phyloP scores from a whole-genome alignment of 2,113 vertebrate species.

The Bubo bubo region DNA sequence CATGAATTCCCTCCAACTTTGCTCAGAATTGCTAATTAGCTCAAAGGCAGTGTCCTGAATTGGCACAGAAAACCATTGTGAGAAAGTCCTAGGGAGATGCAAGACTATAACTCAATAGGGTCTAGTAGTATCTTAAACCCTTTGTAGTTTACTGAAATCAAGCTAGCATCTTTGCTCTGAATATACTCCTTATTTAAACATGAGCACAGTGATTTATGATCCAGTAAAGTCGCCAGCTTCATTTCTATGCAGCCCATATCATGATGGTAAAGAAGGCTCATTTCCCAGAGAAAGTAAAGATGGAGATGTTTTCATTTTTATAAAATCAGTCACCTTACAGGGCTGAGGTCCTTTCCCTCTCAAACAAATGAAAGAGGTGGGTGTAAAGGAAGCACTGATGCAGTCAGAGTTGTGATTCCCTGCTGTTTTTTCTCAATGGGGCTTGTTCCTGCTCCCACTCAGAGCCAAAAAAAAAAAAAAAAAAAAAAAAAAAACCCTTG shows the following conservation, averaged over 20 bases:
- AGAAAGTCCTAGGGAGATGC: background rate
- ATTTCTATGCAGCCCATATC: background rate
- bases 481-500: background rate
- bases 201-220: background rate
- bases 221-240: background rate
- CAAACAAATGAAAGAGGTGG: background rate
- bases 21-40: slow-evolving; percentile 30
- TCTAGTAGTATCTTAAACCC: background rate
- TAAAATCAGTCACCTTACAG: background rate
- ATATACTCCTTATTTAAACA: slow-evolving; percentile 6
- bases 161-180: background rate
- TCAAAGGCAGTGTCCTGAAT: background rate
- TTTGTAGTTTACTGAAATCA: slow-evolving; percentile 5
- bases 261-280: background rate
- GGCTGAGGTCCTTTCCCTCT: background rate
- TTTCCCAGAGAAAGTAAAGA: slow-evolving; percentile 21
- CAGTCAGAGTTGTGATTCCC: background rate
- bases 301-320: background rate
- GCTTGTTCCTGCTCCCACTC: background rate
- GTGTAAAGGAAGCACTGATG: background rate
- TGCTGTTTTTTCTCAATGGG: background rate
- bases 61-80: background rate
- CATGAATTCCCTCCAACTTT: slow-evolving; percentile 35
- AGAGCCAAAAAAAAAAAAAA: background rate
- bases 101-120: background rate